Percentiles rank a stretch among this genome's conserved stretches.
phyloP scores from a whole-genome alignment of 2,888 invertebrate genomes.

The Trichogramma evanescens region DNA sequence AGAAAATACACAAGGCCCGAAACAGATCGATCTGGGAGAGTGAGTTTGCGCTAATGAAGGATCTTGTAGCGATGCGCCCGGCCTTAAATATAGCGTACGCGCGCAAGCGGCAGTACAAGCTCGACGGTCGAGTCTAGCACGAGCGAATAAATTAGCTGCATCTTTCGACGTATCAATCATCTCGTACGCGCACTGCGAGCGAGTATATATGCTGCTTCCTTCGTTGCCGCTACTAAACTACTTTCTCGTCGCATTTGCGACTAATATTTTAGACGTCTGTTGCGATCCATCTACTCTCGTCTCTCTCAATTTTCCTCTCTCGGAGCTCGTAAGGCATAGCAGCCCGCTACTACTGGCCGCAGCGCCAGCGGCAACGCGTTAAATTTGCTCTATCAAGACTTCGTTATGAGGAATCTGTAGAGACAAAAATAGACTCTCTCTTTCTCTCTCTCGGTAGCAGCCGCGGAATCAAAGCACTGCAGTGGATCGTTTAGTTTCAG shows the following conservation, averaged over 20 bases:
- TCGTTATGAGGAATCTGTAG: not conserved
- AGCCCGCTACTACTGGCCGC: not conserved
- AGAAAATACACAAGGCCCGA: too few species aligned
- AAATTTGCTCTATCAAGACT: not conserved
- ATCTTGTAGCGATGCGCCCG: not conserved
- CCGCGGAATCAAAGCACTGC: too few species aligned
- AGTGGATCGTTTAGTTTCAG: too few species aligned
- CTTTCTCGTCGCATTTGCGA: slow-evolving; percentile 12
- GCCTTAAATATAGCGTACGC: slow-evolving; percentile 27
- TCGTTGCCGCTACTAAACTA: not conserved
- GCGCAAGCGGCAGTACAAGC: slow-evolving; percentile 7
- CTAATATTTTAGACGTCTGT: slow-evolving; percentile 20
- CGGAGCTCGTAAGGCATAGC: slow-evolving; percentile 5
- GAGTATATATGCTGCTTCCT: not conserved
- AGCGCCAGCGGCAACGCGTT: not conserved
- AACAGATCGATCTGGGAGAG: slow-evolving; percentile 4
- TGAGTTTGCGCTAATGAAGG: slow-evolving; percentile 7
- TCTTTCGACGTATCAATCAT: slow-evolving; percentile 36
- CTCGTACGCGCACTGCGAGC: not conserved
- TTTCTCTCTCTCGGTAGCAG: slow-evolving; percentile 2
- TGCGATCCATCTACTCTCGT: slow-evolving; percentile 12
- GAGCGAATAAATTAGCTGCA: slow-evolving; percentile 31
- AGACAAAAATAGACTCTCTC: not conserved
- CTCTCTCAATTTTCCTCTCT: slow-evolving; percentile 17
- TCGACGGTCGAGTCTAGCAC: not conserved